phyloP scores from a whole-genome alignment of 2,888 invertebrate species.

The Plagodis dolabraria region DNA sequence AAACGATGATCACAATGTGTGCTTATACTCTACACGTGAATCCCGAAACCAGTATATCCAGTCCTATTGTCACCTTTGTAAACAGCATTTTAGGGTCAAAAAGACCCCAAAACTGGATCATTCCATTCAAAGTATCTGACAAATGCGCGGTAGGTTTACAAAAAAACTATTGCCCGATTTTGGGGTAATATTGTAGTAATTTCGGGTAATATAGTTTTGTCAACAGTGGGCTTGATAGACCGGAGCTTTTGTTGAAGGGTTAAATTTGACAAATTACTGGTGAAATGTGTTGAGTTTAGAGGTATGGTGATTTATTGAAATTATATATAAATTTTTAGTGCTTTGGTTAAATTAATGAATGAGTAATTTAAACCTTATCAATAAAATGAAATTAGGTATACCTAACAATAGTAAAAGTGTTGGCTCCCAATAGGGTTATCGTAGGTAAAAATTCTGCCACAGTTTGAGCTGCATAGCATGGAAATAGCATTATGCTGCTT shows the following conservation, averaged over 20 bases:
- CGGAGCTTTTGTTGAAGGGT: slow-evolving; percentile 63
- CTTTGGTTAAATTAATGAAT: too few species aligned
- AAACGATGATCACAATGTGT: slow-evolving; percentile 9
- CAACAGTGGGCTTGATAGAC: slow-evolving; percentile 76
- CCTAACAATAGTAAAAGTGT: too few species aligned
- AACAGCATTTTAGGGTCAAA: slow-evolving; percentile 69
- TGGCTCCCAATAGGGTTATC: too few species aligned
- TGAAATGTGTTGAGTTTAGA: slow-evolving; percentile 53
- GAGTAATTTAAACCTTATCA: too few species aligned
- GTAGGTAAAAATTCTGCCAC: too few species aligned
- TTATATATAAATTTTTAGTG: background rate
- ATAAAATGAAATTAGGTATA: too few species aligned
- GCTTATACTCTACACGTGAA: slow-evolving; percentile 31
- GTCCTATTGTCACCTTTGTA: slow-evolving; percentile 67
- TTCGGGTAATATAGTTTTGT: slow-evolving; percentile 84
- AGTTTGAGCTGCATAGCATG: too few species aligned
- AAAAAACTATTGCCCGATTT: slow-evolving; percentile 71
- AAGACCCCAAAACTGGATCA: slow-evolving; percentile 68
- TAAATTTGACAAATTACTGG: slow-evolving; percentile 79
- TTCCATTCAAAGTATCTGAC: slow-evolving; percentile 56
- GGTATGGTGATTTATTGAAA: slow-evolving; percentile 14
- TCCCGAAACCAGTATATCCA: slow-evolving; percentile 67
- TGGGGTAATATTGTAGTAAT: slow-evolving; percentile 79
- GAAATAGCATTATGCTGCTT: too few species aligned
- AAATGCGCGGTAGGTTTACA: slow-evolving; percentile 69